Evolutionary conservation across 1,140 invertebrate genomes (phyloP).

Genomic region (Ceratina japonica): DNA sequence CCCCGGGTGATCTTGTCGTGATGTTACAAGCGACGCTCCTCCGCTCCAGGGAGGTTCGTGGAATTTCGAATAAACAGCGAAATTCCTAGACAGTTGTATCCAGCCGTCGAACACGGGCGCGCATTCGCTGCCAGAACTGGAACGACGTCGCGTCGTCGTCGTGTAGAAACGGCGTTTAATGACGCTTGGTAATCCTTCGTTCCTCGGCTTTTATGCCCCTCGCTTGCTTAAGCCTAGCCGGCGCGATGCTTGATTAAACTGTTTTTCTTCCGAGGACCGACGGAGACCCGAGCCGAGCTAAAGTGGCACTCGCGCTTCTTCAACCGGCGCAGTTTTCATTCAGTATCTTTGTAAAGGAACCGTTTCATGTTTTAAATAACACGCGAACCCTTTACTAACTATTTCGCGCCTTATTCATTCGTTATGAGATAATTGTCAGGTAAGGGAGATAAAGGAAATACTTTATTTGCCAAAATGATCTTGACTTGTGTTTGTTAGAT

Average conservation of each 20-base stretch:
- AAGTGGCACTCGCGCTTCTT: too few relatives aligned
- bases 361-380: too few relatives aligned
- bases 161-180: slow-evolving; percentile 15
- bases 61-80: slow-evolving; percentile 10
- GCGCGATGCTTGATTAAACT: not conserved
- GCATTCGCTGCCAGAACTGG: not conserved
- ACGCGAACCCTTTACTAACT: too few relatives aligned
- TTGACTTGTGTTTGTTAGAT: too few relatives aligned
- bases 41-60: not conserved
- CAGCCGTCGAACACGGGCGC: too few relatives aligned
- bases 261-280: not conserved
- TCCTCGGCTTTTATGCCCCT: not conserved
- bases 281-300: too few relatives aligned
- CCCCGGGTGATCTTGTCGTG: not conserved
- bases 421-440: too few relatives aligned
- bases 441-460: too few relatives aligned
- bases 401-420: too few relatives aligned
- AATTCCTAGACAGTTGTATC: not conserved
- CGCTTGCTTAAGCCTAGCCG: not conserved
- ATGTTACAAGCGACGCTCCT: not conserved
- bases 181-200: not conserved
- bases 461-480: too few relatives aligned
- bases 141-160: not conserved
- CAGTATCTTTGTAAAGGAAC: too few relatives aligned
- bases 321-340: too few relatives aligned